These are phyloP conservation scores for Volucella bombylans DNA, from an alignment of 2,888 invertebrate genomes.

Conservation along the genomic window DNA sequence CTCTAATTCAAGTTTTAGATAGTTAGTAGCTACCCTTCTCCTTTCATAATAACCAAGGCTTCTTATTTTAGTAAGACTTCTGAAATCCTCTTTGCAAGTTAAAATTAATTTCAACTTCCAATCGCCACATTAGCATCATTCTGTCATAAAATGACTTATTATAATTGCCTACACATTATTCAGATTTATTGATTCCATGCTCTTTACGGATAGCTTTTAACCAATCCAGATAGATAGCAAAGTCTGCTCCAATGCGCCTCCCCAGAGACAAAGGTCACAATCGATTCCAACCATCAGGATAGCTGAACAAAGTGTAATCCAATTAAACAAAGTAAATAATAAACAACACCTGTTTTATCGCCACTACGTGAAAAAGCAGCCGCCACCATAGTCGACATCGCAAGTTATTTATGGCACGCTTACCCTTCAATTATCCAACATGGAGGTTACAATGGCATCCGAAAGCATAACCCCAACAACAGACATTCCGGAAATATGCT, in stretches of 20 bases:
- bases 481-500: slow-evolving; percentile 50
- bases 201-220: background rate
- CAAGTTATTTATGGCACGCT: slow-evolving; percentile 31
- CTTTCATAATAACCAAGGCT: no score
- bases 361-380: slow-evolving; percentile 15
- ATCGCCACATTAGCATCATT: no score
- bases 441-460: slow-evolving; percentile 17
- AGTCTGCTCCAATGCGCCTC: background rate
- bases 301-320: slow-evolving; percentile 18
- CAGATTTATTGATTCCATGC: slow-evolving; percentile 4
- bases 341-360: slow-evolving; percentile 46
- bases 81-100: no score
- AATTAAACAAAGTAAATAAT: slow-evolving; percentile 45
- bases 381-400: background rate
- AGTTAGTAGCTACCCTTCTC: no score
- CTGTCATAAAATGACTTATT: slow-evolving; percentile 3
- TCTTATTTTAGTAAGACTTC: no score
- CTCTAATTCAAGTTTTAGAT: no score
- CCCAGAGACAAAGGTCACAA: slow-evolving; percentile 17
- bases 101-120: no score
- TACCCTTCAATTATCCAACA: slow-evolving; percentile 15
- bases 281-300: slow-evolving; percentile 18
- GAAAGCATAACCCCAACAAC: slow-evolving; percentile 41
- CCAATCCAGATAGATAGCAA: background rate
- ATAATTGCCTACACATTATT: slow-evolving; percentile 10